Base-by-base conservation (phyloP, 2,888 invertebrate genomes). In the Hydroisotoma schaefferi region DNA sequence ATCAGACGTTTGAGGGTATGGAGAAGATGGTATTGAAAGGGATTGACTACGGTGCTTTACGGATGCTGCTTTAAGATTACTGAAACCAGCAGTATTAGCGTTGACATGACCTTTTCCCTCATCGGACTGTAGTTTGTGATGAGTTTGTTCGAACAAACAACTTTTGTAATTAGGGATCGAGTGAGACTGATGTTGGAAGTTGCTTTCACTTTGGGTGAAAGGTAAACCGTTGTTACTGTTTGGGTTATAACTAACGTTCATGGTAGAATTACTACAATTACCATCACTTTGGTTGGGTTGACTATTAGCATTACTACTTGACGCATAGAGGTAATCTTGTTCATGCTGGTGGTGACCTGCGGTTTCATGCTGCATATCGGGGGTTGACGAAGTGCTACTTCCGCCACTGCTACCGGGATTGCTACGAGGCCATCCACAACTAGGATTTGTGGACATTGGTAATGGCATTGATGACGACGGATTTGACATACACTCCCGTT, bases 1-100 rank as follows among this genome's bases (percentile, higher is more conserved):
- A 40, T 40, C 40, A 40, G 15, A n/a, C n/a, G 44, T 29, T 53
- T 54, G 20, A 53, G 33, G 26, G 27, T 47, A 47, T 12, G 46
- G 6, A 25, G 48, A 67, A 12, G 63, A 63, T 2, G 66, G 63
- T 37, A 63, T 37, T 6, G 67, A 62, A 49, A 67, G 48, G 53
- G 66, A 67, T n/a, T 67, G 48, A 55, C 67, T 67, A 18, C 70
- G 53, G 37, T 70, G 68, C 28, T 70, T 70, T 2, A 70, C 70
- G 12, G 67, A 56, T 3, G 66, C 59, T 22, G 61, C 63, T 37
- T 57, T 59, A 23, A 53, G 53, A 12, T 43, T 38, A n/a, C n/a
- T n/a, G 20, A 33, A 58, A 43, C 54, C 56, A n/a, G 22, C 48
- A 38, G 26, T 28, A 44, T 57, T 60, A n/a, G 26, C 48, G 27